These are phyloP conservation scores for Rhopalosiphum nymphaeae DNA, from an alignment of 2,888 invertebrate species.

Conservation along the genomic window DNA sequence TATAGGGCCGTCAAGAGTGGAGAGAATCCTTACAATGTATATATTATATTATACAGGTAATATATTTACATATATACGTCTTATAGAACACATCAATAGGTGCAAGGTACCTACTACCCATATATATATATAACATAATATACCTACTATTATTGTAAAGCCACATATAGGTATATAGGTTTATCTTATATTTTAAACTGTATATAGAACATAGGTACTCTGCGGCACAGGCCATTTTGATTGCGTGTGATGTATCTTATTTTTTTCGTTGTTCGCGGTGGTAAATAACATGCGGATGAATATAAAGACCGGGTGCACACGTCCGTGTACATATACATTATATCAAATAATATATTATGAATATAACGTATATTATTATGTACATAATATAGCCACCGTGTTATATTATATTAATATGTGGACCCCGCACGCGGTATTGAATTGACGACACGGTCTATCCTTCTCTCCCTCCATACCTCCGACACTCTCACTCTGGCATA, in stretches of 20 bases:
- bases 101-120: background rate
- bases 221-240: slow-evolving; percentile 16
- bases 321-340: slow-evolving; percentile 6
- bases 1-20: background rate
- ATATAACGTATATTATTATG: background rate
- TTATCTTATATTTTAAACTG: background rate
- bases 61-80: background rate
- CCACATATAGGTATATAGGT: background rate
- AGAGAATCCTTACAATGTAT: background rate
- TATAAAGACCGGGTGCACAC: slow-evolving; percentile 57
- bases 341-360: slow-evolving; percentile 26
- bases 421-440: slow-evolving; percentile 43
- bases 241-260: slow-evolving; percentile 35
- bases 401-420: slow-evolving; percentile 52
- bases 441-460: slow-evolving; percentile 28
- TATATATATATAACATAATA: background rate
- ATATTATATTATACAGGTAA: background rate
- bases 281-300: slow-evolving; percentile 40
- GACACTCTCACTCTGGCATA: slow-evolving; percentile 27
- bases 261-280: background rate
- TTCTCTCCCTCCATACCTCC: background rate
- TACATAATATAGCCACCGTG: slow-evolving; percentile 47
- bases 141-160: background rate
- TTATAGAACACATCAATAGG: background rate
- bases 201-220: background rate